phyloP scores from a whole-genome alignment of 2,888 invertebrate species.

The Thereva unica region DNA sequence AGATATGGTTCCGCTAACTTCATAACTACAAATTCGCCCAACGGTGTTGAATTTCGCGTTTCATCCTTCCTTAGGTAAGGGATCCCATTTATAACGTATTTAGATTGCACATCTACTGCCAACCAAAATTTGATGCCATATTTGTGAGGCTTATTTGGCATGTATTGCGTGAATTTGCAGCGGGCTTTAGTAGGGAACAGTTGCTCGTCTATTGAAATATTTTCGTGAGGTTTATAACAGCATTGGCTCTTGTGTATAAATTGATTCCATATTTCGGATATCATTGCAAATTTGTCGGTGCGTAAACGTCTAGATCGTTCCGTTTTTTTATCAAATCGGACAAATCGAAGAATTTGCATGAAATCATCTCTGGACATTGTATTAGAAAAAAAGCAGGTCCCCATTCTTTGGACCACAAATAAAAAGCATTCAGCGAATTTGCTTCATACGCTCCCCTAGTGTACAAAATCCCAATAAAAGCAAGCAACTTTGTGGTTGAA shows the following conservation, averaged over 20 bases:
- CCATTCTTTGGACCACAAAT: conserved; percentile 10
- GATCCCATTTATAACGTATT: conserved; percentile 45
- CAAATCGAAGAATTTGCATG: conserved; percentile 18
- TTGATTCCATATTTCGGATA: too few species aligned
- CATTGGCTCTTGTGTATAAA: too few species aligned
- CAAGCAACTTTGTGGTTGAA: conserved; percentile 15
- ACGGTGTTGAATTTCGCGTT: conserved; percentile 5
- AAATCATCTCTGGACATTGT: conserved; percentile 16
- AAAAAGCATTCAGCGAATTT: conserved; percentile 9
- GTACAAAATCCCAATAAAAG: conserved; percentile 14
- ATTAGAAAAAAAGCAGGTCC: conserved; percentile 6
- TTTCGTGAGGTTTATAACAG: too few species aligned
- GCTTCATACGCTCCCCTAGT: conserved; percentile 2
- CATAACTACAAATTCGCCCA: conserved; percentile 25
- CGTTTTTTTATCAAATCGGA: conserved; percentile 16
- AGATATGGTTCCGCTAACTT: conserved; percentile 23
- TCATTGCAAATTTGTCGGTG: too few species aligned
- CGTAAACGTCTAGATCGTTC: too few species aligned
- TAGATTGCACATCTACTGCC: conserved; percentile 43
- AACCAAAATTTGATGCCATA: conserved; percentile 46
- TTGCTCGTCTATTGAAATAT: too few species aligned
- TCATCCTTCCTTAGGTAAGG: conserved; percentile 28
- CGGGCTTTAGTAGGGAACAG: conserved; percentile 2
- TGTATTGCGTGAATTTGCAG: conserved; percentile 44
- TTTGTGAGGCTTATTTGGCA: conserved; percentile 44